These are phyloP conservation scores for Hippocampus mohnikei DNA, from an alignment of 2,113 vertebrate genomes.

Conservation along the genomic window DNA sequence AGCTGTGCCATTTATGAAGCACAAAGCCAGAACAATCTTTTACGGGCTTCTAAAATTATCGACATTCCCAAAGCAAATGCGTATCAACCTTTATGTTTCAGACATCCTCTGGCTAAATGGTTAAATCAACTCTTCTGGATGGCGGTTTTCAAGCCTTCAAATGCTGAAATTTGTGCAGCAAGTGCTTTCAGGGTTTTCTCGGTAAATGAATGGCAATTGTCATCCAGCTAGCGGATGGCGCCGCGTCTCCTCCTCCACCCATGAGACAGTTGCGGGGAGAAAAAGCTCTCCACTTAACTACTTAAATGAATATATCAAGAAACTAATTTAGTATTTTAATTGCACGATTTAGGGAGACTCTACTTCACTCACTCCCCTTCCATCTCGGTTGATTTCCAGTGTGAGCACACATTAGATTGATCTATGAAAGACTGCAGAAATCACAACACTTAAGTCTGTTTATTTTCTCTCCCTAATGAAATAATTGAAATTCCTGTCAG, in stretches of 20 bases:
- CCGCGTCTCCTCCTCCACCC: constrained; percentile 79
- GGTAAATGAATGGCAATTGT: constrained; percentile 72
- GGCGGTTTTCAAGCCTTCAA: constrained; percentile 75
- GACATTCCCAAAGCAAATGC: constrained; percentile 69
- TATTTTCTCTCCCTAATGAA: constrained; percentile 98
- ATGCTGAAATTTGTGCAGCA: constrained; percentile 76
- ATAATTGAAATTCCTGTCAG: constrained; percentile 99
- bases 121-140: constrained; percentile 78
- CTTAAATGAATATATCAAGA: constrained; percentile 99
- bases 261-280: constrained; percentile 84
- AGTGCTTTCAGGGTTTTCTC: constrained; percentile 77
- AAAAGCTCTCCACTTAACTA: constrained; percentile 99
- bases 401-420: constrained; percentile 96
- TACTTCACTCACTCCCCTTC: constrained; percentile 95
- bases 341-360: constrained; percentile 96
- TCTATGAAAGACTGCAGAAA: constrained; percentile 93
- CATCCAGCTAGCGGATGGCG: constrained; percentile 76
- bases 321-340: constrained; percentile 99
- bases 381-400: constrained; percentile 95
- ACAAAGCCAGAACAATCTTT: constrained; percentile 54
- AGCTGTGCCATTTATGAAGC: constrained; percentile 46
- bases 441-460: constrained; percentile 99
- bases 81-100: constrained; percentile 72
- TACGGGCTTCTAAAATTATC: constrained; percentile 66
- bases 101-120: constrained; percentile 73